These are phyloP conservation scores for Drosophila bocki DNA, from an alignment of 1,140 invertebrate species.

Conservation along the genomic window DNA sequence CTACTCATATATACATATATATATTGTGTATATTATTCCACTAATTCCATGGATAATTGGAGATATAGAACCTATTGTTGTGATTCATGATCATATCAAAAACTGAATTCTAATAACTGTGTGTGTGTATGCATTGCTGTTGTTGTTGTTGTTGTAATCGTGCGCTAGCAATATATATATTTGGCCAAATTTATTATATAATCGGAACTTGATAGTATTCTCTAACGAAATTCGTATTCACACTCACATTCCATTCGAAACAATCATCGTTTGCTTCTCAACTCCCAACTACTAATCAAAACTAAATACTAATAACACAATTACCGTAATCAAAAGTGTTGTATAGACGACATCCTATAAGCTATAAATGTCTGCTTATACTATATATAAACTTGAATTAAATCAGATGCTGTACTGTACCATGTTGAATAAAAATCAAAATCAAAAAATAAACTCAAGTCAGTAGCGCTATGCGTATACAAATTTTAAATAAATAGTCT, in stretches of 20 bases:
- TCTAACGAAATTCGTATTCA: constrained; percentile 56
- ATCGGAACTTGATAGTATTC: constrained; percentile 55
- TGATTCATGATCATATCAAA: constrained; percentile 83
- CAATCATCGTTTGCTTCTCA: constrained; percentile 46
- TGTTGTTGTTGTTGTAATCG: constrained; percentile 49
- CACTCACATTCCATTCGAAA: constrained; percentile 64
- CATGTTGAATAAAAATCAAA: constrained; percentile 42
- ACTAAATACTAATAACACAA: constrained; percentile 25
- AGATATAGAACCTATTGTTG: constrained; percentile 68
- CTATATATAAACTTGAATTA: constrained; percentile 18
- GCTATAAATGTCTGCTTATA: constrained; percentile 20
- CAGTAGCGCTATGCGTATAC: constrained; percentile 55
- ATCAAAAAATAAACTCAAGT: constrained; percentile 60
- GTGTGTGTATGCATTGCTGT: constrained; percentile 61
- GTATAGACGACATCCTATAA: constrained; percentile 38
- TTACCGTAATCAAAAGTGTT: constrained; percentile 62
- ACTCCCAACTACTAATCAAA: constrained; percentile 34
- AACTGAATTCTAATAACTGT: constrained; percentile 64
- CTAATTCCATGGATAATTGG: constrained; percentile 60
- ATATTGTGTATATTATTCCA: constrained; percentile 59
- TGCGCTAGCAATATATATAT: constrained; percentile 54
- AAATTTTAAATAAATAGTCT: constrained; percentile 75
- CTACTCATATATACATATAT: constrained; percentile 50
- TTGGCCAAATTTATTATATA: constrained; percentile 71
- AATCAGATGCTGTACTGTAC: constrained; percentile 61